Evolutionary conservation across 2,113 vertebrate species (phyloP).

Genomic region (Hirundichthys speculiger): DNA sequence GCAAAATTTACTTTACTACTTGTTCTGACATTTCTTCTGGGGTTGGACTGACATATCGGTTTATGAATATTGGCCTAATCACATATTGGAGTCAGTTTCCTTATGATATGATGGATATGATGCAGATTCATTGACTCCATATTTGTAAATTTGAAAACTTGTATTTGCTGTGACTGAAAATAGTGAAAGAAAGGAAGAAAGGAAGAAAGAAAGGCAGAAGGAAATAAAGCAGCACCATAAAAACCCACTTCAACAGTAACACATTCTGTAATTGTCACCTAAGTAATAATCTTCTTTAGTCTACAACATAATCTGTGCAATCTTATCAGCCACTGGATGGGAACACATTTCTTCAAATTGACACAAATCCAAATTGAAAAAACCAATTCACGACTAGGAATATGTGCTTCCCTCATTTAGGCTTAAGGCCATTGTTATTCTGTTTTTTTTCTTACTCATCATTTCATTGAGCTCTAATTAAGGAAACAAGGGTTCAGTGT

Average conservation of each 20-base stretch:
- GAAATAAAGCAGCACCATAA: neutral
- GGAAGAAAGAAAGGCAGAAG: neutral
- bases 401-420: slow-evolving; percentile 43
- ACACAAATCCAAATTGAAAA: slow-evolving; percentile 33
- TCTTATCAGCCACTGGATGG: slow-evolving; percentile 13
- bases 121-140: slow-evolving; percentile 35
- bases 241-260: too few relatives aligned
- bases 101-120: slow-evolving; percentile 49
- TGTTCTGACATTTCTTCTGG: slow-evolving; percentile 61
- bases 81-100: slow-evolving; percentile 42
- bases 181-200: neutral
- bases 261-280: slow-evolving; percentile 32
- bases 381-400: slow-evolving; percentile 23
- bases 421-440: slow-evolving; percentile 52
- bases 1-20: slow-evolving; percentile 52
- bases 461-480: slow-evolving; percentile 71
- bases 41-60: slow-evolving; percentile 58
- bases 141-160: slow-evolving; percentile 9
- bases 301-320: slow-evolving; percentile 2
- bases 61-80: slow-evolving; percentile 53
- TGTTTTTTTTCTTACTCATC: slow-evolving; percentile 46
- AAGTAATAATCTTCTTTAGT: slow-evolving; percentile 25
- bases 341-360: slow-evolving; percentile 10
- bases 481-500: slow-evolving; percentile 73
- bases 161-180: neutral